Evolutionary conservation across 2,113 vertebrate genomes (phyloP).

Genomic region (Scatophagus argus): DNA sequence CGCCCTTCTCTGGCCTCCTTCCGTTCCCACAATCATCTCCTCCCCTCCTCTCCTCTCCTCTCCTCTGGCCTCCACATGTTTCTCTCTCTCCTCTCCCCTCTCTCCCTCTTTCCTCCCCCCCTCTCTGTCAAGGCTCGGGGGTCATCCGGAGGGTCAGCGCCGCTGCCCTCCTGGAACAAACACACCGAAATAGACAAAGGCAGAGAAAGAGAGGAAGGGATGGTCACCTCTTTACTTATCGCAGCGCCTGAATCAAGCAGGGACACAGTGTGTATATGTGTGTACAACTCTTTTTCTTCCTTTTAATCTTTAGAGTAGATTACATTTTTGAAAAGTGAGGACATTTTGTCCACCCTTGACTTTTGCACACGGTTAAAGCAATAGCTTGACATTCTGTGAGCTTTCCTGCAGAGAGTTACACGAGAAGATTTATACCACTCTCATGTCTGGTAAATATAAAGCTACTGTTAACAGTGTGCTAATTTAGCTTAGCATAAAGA

Average conservation of each 20-base stretch:
- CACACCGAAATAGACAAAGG: slow-evolving; percentile 74
- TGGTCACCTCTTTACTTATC: slow-evolving; percentile 47
- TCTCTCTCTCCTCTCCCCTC: slow-evolving; percentile 14
- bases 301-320: background rate
- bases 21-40: slow-evolving; percentile 51
- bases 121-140: slow-evolving; percentile 37
- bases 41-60: slow-evolving; percentile 8
- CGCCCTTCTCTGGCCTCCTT: slow-evolving; percentile 12
- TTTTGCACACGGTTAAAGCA: background rate
- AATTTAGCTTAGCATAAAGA: too few species aligned
- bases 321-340: background rate
- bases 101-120: background rate
- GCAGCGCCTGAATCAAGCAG: slow-evolving; percentile 4
- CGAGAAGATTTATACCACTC: too few species aligned
- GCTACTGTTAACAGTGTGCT: too few species aligned
- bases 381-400: background rate
- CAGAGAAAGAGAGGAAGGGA: slow-evolving; percentile 72
- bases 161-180: slow-evolving; percentile 66
- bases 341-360: background rate
- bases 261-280: background rate
- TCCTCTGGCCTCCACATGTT: slow-evolving; percentile 10
- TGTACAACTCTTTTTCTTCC: background rate
- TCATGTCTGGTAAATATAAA: too few species aligned
- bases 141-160: slow-evolving; percentile 45
- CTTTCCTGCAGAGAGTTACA: background rate